Conservation (phyloP, 2,113 vertebrate species). For the Cepphus grylle region DNA sequence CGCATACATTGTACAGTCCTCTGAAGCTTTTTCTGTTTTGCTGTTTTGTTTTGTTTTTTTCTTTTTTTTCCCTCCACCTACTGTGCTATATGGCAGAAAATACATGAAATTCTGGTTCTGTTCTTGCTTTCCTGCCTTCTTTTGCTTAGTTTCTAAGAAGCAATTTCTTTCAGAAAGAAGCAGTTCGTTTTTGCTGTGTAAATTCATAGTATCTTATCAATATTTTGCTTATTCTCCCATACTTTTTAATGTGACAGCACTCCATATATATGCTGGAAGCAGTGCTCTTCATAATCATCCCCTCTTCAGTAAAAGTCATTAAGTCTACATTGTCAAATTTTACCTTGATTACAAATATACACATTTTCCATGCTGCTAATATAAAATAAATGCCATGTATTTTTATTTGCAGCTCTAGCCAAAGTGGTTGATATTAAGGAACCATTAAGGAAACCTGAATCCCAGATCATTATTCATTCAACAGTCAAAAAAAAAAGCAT, state of each 20-base stretch:
- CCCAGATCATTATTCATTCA: slow-evolving; percentile 73
- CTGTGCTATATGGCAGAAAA: neutral
- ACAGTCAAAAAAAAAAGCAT: slow-evolving; percentile 58
- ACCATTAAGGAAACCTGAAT: slow-evolving; percentile 72
- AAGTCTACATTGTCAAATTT: slow-evolving; percentile 51
- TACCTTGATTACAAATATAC: slow-evolving; percentile 71
- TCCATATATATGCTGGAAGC: slow-evolving; percentile 39
- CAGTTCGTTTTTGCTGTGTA: slow-evolving; percentile 1
- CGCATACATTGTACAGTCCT: neutral
- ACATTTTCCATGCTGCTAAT: slow-evolving; percentile 55
- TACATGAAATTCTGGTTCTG: neutral
- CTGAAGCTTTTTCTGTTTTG: neutral
- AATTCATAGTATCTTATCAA: neutral
- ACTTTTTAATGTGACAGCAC: neutral
- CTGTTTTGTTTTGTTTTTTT: neutral
- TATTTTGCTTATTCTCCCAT: slow-evolving; percentile 14
- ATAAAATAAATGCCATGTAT: slow-evolving; percentile 70
- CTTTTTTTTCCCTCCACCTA: neutral
- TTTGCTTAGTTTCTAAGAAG: neutral
- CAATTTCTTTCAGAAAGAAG: neutral
- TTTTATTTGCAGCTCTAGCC: slow-evolving; percentile 59
- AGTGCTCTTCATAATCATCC: slow-evolving; percentile 41
- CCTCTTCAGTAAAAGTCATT: slow-evolving; percentile 60
- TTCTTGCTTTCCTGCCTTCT: neutral
- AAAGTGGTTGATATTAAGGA: slow-evolving; percentile 73